A percentile compares a stretch with the other conserved stretches of the same genome.
Evolutionary conservation across 2,888 invertebrate species (phyloP).

Genomic region (Limnephilus marmoratus): DNA sequence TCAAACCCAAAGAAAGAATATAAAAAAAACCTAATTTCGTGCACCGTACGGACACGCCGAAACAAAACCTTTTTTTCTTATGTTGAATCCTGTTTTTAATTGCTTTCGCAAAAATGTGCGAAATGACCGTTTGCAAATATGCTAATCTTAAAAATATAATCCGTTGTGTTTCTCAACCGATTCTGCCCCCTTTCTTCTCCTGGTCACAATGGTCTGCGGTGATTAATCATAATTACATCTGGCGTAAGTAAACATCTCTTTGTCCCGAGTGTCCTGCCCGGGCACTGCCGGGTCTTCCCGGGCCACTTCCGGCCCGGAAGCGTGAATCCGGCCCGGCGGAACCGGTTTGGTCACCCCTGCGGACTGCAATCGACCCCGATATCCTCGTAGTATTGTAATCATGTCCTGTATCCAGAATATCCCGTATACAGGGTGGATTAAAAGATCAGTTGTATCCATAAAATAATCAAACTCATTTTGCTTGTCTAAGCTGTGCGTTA

Average conservation of each 20-base stretch:
- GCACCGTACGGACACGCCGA: too few relatives aligned
- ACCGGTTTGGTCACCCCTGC: slow-evolving; percentile 5
- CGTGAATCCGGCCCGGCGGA: neutral
- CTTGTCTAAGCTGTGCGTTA: too few relatives aligned
- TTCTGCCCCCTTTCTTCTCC: neutral
- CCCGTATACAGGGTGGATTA: neutral
- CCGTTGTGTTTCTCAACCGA: neutral
- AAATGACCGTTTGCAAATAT: slow-evolving; percentile 52
- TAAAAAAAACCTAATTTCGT: too few relatives aligned
- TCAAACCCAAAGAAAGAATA: too few relatives aligned
- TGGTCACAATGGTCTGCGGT: slow-evolving; percentile 27
- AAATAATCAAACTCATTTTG: neutral
- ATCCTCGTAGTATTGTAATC: neutral
- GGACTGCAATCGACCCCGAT: slow-evolving; percentile 16
- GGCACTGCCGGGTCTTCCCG: slow-evolving; percentile 29
- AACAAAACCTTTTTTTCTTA: neutral
- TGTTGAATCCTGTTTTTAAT: neutral
- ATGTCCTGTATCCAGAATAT: neutral
- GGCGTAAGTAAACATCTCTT: slow-evolving; percentile 56
- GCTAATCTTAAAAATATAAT: slow-evolving; percentile 25
- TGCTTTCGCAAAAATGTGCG: neutral
- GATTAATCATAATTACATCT: slow-evolving; percentile 61
- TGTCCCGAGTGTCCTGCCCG: slow-evolving; percentile 26
- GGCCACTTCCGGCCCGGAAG: slow-evolving; percentile 29
- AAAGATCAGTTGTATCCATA: neutral